Conservation (phyloP, 1,140 invertebrate species). For the Dendrolimus punctatus region DNA sequence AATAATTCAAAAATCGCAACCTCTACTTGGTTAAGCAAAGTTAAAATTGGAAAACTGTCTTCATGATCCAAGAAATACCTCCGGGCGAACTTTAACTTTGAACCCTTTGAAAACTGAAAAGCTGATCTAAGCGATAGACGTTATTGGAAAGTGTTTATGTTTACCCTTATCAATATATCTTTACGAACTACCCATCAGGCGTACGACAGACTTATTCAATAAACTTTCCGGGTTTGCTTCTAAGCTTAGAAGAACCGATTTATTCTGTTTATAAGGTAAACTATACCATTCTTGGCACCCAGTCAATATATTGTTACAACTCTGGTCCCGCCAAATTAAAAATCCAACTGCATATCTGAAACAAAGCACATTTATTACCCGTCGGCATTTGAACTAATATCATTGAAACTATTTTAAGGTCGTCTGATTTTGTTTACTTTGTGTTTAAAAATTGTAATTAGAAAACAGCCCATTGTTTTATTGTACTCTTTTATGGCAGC, state of each 20-base stretch:
- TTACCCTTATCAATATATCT: constrained; percentile 34
- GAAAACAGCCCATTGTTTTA: too few relatives aligned
- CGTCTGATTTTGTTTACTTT: too few relatives aligned
- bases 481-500: too few relatives aligned
- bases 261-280: neutral
- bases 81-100: constrained; percentile 44
- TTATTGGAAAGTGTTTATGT: constrained; percentile 29
- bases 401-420: too few relatives aligned
- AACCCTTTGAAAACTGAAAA: constrained; percentile 47
- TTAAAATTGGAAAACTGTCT: constrained; percentile 61
- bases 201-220: constrained; percentile 14
- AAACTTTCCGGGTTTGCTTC: neutral
- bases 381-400: too few relatives aligned
- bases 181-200: constrained; percentile 18
- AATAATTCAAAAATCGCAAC: constrained; percentile 52
- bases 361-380: too few relatives aligned
- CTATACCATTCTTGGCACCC: too few relatives aligned
- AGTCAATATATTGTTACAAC: too few relatives aligned
- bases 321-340: too few relatives aligned
- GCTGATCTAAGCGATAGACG: constrained; percentile 27
- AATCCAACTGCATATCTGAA: too few relatives aligned
- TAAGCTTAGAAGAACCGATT: neutral
- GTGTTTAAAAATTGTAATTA: too few relatives aligned
- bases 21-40: constrained; percentile 35
- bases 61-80: constrained; percentile 57